phyloP scores from a whole-genome alignment of 2,888 invertebrate species.

The Oligia latruncula region DNA sequence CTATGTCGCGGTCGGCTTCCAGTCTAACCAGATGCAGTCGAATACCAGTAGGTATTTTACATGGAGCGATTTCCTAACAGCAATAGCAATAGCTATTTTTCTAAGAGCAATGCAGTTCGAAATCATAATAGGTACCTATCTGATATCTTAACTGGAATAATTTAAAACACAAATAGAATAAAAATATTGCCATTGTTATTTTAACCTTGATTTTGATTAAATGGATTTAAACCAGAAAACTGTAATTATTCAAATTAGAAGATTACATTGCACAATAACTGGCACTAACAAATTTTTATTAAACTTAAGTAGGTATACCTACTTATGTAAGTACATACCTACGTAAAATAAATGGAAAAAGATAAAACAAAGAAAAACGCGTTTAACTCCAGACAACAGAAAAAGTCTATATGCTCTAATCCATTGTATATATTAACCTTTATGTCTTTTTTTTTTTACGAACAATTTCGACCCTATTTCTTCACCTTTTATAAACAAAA shows the following conservation, averaged over 20 bases:
- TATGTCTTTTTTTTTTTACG: slow-evolving; percentile 12
- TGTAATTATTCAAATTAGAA: too few relatives aligned
- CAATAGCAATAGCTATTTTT: background rate
- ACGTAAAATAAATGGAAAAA: background rate
- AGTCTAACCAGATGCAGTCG: background rate
- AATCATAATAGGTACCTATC: background rate
- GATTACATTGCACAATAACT: too few relatives aligned
- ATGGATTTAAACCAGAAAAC: too few relatives aligned
- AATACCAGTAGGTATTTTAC: background rate
- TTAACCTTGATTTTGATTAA: background rate
- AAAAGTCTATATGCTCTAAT: slow-evolving; percentile 12
- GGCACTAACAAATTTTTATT: too few relatives aligned
- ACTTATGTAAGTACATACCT: too few relatives aligned
- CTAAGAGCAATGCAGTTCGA: background rate
- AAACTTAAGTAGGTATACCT: too few relatives aligned
- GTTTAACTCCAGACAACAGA: background rate
- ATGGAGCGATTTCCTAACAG: background rate
- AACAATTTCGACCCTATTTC: background rate
- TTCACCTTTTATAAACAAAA: background rate
- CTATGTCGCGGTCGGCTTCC: background rate
- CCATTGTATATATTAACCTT: slow-evolving; percentile 1
- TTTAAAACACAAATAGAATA: background rate
- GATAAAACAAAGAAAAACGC: slow-evolving; percentile 9
- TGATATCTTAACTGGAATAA: background rate
- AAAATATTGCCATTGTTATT: background rate